Base-by-base conservation (phyloP, 2,797 vertebrate genomes). In the Labroides dimidiatus region DNA sequence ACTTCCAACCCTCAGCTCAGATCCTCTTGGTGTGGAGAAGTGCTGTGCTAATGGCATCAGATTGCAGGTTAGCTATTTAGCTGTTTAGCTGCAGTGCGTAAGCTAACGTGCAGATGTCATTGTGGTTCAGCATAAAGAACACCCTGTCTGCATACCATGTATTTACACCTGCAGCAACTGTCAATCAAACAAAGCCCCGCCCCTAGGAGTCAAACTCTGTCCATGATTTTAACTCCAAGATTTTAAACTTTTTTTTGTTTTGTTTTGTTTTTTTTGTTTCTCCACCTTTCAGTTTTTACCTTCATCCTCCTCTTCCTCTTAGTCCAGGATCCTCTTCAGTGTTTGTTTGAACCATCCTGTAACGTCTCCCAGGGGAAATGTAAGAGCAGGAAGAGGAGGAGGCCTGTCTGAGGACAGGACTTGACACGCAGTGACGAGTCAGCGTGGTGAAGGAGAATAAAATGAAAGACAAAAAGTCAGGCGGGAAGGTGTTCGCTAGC, bases 371-470 rank as follows among this genome's bases (percentile, higher is more conserved):
- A 7, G 39, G 16, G 2, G 36, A n/a, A 21, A 3, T 3, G 15
- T 6, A 13, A 30, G 52, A 36, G n/a, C 2, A 21, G 73, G 16
- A 43, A 21, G 36, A 16, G 27, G 36, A 16, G 43, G 43, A 45
- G 59, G 48, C 30, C 23, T 1, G 21, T 47, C 59, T 41, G n/a
- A 59, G 52, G 57, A 41, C 83, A 70, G 51, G 84, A 43, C 4
- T 9, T 2, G n/a, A 55, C 88, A 64, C 0, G 87, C 54, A n/a
- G 53, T 0, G 42, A 39, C 6, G 16, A 36, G 42, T 4, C 37
- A 13, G 37, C 7, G 19, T 23, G 51, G 37, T 8, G 21, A 23
- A 27, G 54, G 44, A 10, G 39, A 13, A 23, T 8, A 7, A 27
- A 64, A 19, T 0, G 7, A 51, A 53, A 19, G 43, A 13, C 5